Percentiles rank a stretch among this genome's conserved stretches.
Evolutionary conservation across 2,888 invertebrate genomes (phyloP).

Genomic region (Drosophila nr. perissopoda): DNA sequence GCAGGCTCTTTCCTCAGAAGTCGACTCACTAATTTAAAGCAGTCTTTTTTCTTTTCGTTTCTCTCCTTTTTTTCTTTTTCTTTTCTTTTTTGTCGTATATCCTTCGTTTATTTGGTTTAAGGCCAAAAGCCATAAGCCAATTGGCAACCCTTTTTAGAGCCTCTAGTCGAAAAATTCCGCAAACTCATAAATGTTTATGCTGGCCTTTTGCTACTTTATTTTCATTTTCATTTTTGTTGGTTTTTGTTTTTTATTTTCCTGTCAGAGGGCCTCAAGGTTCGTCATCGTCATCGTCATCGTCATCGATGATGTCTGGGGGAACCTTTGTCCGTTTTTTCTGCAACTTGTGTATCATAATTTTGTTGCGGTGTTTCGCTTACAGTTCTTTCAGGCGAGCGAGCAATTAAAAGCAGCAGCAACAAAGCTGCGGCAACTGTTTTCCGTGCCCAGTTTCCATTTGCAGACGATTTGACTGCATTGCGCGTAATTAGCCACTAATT

Average conservation of each 20-base stretch:
- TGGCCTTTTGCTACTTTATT: conserved; percentile 4
- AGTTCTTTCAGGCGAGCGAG: background rate
- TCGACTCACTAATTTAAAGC: conserved; percentile 74
- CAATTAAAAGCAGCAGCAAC: conserved; percentile 19
- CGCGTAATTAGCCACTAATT: conserved; percentile 69
- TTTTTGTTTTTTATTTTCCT: background rate
- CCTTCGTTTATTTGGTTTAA: background rate
- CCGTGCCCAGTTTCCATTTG: conserved; percentile 34
- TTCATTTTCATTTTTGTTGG: background rate
- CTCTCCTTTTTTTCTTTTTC: background rate
- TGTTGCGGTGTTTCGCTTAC: conserved; percentile 17
- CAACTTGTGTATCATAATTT: conserved; percentile 37
- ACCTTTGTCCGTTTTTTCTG: conserved; percentile 34
- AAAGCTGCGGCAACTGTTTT: conserved; percentile 32
- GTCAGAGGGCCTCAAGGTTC: conserved; percentile 45
- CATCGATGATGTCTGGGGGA: conserved; percentile 50
- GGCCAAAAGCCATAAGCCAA: conserved; percentile 16
- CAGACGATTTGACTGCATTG: conserved; percentile 56
- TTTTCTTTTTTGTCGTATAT: conserved; percentile 7
- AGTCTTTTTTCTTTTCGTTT: conserved; percentile 29
- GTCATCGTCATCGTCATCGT: conserved; percentile 63
- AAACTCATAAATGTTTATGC: conserved; percentile 76
- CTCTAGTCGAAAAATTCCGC: conserved; percentile 69
- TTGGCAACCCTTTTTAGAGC: conserved; percentile 44
- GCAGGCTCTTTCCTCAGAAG: conserved; percentile 57